These are phyloP conservation scores for Cyaniris semiargus DNA, from an alignment of 2,888 invertebrate genomes.

Conservation along the genomic window DNA sequence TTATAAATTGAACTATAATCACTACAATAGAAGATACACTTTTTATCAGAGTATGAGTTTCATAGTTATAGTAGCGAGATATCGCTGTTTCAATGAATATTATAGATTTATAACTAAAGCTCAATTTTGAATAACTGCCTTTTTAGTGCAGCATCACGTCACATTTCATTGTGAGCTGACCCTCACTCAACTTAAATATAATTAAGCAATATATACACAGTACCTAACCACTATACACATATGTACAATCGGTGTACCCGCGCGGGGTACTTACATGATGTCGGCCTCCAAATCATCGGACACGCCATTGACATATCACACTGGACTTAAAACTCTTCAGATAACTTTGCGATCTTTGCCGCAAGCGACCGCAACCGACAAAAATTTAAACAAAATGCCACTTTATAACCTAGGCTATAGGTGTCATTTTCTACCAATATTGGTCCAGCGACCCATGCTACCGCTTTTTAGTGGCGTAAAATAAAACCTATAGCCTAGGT, in stretches of 20 bases:
- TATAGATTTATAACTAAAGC: no score
- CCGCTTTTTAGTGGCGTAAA: no score
- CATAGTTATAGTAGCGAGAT: no score
- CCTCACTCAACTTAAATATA: conserved; percentile 22
- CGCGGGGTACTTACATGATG: conserved; percentile 11
- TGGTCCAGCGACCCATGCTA: no score
- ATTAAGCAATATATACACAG: conserved; percentile 34
- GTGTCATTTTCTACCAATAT: no score
- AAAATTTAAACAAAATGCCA: no score
- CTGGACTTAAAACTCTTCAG: not conserved
- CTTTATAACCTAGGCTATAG: no score
- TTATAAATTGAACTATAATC: not conserved
- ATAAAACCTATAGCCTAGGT: no score
- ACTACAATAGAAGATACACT: not conserved
- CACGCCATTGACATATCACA: not conserved
- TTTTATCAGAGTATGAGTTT: not conserved
- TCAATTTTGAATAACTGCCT: not conserved
- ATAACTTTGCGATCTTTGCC: no score
- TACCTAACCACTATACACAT: conserved; percentile 26
- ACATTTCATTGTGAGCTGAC: not conserved
- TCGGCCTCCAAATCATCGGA: not conserved
- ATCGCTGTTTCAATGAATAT: no score
- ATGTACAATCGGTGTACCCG: conserved; percentile 20
- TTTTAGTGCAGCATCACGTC: not conserved
- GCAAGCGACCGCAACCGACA: no score